phyloP scores from a whole-genome alignment of 2,113 vertebrate genomes.

The human (Homo sapiens) region DNA sequence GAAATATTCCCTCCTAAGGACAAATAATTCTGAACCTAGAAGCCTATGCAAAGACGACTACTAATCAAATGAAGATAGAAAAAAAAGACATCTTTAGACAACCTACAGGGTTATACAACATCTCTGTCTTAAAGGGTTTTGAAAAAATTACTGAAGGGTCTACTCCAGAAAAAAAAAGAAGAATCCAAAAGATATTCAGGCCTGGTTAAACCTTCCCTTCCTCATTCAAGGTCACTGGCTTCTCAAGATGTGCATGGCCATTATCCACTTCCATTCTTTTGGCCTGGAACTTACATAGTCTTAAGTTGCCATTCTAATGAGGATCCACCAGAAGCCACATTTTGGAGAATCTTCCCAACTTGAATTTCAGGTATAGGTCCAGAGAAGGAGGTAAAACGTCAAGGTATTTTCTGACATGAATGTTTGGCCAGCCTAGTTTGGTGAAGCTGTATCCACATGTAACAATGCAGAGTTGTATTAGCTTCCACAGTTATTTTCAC shows the following conservation, averaged over 20 bases:
- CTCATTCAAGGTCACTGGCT: too few relatives aligned
- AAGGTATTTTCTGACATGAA: background rate
- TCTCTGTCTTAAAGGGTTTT: background rate
- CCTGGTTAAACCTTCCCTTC: background rate
- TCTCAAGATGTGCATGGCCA: accelerated
- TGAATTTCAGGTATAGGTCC: background rate
- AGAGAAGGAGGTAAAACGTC: background rate
- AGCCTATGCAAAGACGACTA: background rate
- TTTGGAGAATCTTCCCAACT: background rate
- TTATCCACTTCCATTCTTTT: accelerated
- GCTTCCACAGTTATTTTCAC: background rate
- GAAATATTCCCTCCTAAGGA: background rate
- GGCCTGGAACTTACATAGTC: accelerated
- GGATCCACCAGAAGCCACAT: background rate
- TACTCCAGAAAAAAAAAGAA: background rate
- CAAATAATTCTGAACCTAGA: background rate
- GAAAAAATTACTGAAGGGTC: background rate
- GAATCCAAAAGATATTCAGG: background rate
- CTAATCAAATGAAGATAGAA: background rate
- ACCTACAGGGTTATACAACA: background rate
- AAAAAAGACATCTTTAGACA: background rate
- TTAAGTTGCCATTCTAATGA: accelerated
- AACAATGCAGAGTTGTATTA: background rate
- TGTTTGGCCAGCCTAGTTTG: background rate
- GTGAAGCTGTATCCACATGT: accelerated